phyloP scores from a whole-genome alignment of 2,888 invertebrate genomes.

The Lochmaea capreae region DNA sequence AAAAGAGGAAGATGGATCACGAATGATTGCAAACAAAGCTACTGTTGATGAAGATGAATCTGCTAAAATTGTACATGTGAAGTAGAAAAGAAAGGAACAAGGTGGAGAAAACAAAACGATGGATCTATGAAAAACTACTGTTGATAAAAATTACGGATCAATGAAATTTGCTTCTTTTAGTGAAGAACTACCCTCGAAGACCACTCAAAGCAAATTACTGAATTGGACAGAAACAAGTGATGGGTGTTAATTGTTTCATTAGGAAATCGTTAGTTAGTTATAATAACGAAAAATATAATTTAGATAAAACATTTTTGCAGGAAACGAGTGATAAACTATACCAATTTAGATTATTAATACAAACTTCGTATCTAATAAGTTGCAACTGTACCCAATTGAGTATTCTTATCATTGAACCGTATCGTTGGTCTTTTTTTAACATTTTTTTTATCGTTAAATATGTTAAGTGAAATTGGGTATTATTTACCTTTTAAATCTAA shows the following conservation, averaged over 20 bases:
- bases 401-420: constrained; percentile 16
- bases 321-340: constrained; percentile 26
- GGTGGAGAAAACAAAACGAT: background rate
- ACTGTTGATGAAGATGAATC: background rate
- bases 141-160: no score
- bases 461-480: background rate
- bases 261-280: background rate
- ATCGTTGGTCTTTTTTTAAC: background rate
- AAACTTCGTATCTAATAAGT: constrained; percentile 11
- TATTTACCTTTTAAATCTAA: background rate
- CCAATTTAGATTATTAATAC: constrained; percentile 26
- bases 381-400: background rate
- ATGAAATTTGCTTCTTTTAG: no score
- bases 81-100: background rate
- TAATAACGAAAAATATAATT: constrained; percentile 9
- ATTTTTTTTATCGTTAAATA: background rate
- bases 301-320: constrained; percentile 21
- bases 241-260: background rate
- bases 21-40: background rate
- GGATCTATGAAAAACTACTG: background rate
- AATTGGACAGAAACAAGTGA: no score
- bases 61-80: background rate
- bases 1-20: background rate
- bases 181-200: no score
- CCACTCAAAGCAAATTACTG: no score